phyloP scores from a whole-genome alignment of 2,888 invertebrate species.

The Zygothrica quintamaculata region DNA sequence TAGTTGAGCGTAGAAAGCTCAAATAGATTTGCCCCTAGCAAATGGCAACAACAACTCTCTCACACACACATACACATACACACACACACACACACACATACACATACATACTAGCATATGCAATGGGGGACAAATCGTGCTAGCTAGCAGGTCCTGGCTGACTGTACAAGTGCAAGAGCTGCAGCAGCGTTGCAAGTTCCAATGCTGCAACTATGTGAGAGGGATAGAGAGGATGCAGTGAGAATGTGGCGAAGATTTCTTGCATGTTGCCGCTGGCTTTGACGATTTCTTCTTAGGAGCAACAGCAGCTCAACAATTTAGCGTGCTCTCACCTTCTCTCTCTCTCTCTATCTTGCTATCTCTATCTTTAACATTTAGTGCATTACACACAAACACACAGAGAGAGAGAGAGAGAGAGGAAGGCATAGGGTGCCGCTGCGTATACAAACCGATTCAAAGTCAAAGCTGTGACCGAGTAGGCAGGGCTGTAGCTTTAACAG shows the following conservation, averaged over 20 bases:
- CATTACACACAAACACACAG: constrained; percentile 12
- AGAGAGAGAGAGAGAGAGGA: too few species aligned
- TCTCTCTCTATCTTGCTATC: background rate
- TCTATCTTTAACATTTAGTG: background rate
- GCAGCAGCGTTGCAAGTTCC: constrained; percentile 10
- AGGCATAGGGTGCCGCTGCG: constrained; percentile 14
- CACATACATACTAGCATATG: background rate
- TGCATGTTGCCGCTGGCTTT: constrained; percentile 23
- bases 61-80: too few species aligned
- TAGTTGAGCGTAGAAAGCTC: too few species aligned
- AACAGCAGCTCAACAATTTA: constrained; percentile 14
- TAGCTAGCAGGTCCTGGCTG: constrained; percentile 38
- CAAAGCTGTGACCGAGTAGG: constrained; percentile 14
- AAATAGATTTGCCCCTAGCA: too few species aligned
- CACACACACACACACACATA: too few species aligned
- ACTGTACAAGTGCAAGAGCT: constrained; percentile 53
- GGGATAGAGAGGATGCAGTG: constrained; percentile 3
- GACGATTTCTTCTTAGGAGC: constrained; percentile 25
- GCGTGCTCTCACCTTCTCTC: background rate
- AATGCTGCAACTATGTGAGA: constrained; percentile 41
- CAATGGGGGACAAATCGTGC: constrained; percentile 16
- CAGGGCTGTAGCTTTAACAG: too few species aligned
- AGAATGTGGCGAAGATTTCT: constrained; percentile 5
- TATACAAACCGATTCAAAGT: constrained; percentile 33
- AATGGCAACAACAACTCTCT: too few species aligned